Conservation (phyloP, 2,888 invertebrate species). For the Deilephila elpenor region DNA sequence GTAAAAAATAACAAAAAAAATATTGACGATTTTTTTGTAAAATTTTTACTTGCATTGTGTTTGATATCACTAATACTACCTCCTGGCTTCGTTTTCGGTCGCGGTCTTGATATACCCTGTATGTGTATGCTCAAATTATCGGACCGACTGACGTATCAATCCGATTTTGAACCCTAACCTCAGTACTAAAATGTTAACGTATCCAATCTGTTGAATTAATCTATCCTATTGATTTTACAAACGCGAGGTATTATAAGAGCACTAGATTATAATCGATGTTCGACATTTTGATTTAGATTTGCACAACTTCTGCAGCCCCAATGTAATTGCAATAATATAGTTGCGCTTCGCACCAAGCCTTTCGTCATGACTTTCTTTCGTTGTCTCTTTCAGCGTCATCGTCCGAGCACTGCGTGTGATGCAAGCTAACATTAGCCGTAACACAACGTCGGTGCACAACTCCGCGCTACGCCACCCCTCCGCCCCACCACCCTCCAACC, state of each 20-base stretch:
- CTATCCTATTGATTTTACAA: constrained; percentile 11
- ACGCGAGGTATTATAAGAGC: constrained; percentile 1
- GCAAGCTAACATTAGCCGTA: constrained; percentile 59
- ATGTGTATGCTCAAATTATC: not conserved
- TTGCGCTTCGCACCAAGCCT: constrained; percentile 43
- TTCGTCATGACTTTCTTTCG: constrained; percentile 61
- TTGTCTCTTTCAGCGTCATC: constrained; percentile 61
- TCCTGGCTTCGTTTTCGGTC: too few relatives aligned
- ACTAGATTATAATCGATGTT: constrained; percentile 22
- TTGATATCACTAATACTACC: too few relatives aligned
- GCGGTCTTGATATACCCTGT: too few relatives aligned
- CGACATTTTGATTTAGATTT: constrained; percentile 20
- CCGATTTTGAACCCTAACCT: constrained; percentile 20
- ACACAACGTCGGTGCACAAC: constrained; percentile 38
- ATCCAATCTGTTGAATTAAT: not conserved
- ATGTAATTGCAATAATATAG: constrained; percentile 42
- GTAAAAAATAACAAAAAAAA: too few relatives aligned
- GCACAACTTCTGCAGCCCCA: constrained; percentile 30
- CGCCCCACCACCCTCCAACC: constrained; percentile 32
- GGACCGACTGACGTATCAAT: constrained; percentile 3
- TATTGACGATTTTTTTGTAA: too few relatives aligned
- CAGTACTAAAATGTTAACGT: constrained; percentile 13
- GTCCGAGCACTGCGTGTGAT: constrained; percentile 53
- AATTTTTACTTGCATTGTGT: too few relatives aligned
- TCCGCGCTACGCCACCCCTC: constrained; percentile 31